These are phyloP conservation scores for Pseudocheirus occidentalis DNA, from an alignment of 2,797 vertebrate genomes.

Conservation along the genomic window DNA sequence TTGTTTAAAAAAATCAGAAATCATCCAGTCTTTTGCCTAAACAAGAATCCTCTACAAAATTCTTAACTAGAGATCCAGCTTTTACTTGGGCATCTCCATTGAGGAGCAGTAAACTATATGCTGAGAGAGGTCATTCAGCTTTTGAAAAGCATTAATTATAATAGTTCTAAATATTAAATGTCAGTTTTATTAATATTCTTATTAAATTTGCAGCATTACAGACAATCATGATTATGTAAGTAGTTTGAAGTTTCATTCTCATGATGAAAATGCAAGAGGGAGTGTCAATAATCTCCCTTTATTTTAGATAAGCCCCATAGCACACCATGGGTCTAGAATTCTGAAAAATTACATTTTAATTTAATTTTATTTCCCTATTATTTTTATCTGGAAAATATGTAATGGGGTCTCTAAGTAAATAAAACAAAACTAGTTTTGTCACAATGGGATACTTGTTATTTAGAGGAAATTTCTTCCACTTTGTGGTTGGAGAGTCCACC, in stretches of 20 bases:
- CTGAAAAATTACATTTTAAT: conserved; percentile 46
- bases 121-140: neutral
- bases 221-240: neutral
- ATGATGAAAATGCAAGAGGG: neutral
- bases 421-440: conserved; percentile 44
- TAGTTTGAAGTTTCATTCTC: neutral
- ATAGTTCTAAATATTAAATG: neutral
- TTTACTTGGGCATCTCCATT: neutral
- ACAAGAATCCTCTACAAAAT: neutral
- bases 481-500: neutral
- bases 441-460: conserved; percentile 27
- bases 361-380: conserved; percentile 14
- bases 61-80: neutral
- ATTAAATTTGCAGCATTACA: neutral
- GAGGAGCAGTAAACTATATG: neutral
- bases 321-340: conserved; percentile 23
- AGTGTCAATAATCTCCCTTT: neutral
- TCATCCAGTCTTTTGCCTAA: neutral
- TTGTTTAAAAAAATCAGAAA: neutral
- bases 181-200: neutral
- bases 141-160: neutral
- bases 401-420: conserved; percentile 53
- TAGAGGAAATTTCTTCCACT: conserved; percentile 22
- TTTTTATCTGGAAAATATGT: conserved; percentile 33
- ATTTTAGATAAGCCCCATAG: neutral